Evolutionary conservation across 2,113 vertebrate species (phyloP).

Genomic region (Xerus inauris): DNA sequence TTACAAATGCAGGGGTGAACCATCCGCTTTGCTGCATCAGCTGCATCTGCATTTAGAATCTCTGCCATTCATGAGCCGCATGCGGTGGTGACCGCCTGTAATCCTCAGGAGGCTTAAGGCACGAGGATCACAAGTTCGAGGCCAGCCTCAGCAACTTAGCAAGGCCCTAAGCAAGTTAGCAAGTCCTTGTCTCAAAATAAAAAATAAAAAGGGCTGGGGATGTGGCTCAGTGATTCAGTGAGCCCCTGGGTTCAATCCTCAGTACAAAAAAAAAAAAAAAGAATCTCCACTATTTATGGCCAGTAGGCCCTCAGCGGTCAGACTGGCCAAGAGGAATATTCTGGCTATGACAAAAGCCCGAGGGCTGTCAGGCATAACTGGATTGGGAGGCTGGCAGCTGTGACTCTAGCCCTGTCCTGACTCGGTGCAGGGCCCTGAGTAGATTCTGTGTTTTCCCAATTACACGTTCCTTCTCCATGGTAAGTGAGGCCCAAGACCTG

Average conservation of each 20-base stretch:
- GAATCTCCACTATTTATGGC: fast-evolving
- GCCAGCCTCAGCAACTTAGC: too few species aligned
- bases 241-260: too few species aligned
- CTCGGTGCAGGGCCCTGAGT: neutral
- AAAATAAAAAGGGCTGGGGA: too few species aligned
- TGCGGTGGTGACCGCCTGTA: too few species aligned
- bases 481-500: neutral
- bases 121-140: too few species aligned
- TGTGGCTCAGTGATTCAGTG: too few species aligned
- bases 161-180: too few species aligned
- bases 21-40: fast-evolving
- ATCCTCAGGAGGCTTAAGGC: too few species aligned
- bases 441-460: neutral
- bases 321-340: neutral
- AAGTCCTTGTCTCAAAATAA: too few species aligned
- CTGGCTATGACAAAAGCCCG: neutral
- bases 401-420: neutral
- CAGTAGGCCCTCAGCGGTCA: neutral
- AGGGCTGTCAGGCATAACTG: fast-evolving
- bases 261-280: too few species aligned
- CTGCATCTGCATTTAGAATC: fast-evolving
- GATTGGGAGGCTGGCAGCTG: neutral
- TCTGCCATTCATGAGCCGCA: too few species aligned
- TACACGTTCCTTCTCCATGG: neutral
- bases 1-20: fast-evolving